Evolutionary conservation across 2,797 vertebrate species (phyloP), one percentile per base, ranked within the genome.

Genomic region (Aphelocoma californica): DNA sequence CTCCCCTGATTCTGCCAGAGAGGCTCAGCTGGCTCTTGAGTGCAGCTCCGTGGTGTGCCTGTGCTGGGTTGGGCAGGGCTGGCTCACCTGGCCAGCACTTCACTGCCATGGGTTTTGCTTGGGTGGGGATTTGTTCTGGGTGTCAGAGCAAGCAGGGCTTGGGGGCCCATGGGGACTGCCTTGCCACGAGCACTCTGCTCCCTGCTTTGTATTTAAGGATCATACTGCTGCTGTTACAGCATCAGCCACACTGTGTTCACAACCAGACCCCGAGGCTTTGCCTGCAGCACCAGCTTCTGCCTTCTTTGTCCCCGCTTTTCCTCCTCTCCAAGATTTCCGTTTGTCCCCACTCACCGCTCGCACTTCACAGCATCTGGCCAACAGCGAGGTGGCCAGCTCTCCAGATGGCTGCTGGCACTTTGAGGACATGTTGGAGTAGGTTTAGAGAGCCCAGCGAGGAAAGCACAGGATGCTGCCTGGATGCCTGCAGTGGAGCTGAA

Each of bases 181-280:
- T 34, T 36, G 17, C 60, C 29, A 4, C 0, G 0, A 19, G 25
- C 32, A 0, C 42, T 71, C 61, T 50, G 36, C 44, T 90, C 29
- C 14, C 36, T 29, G 38, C 57, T 60, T 51, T 40, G 7, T 24
- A 1, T n/a, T 53, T n/a, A 18, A 20, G 42, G 45, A 3, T 71
- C 12, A 0, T 5, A 9, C 10, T 0, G 4, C 42, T 61, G 23
- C 44, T 70, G 5, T 1, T 1, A 3, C 5, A 16, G 25, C 47
- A 34, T 12, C 2, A 5, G 3, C 67, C 19, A 3, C 19, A 53
- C 31, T 60, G 14, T 1, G 6, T 42, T 80, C 60, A 24, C 31
- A 79, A 3, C 15, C 1, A 4, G 28, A 53, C 31, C 54, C 50
- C 3, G 4, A 58, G 58, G 81, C 70, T 87, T 67, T 65, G 54